Base-by-base conservation (phyloP, 1,140 invertebrate genomes). In the Capitella teleta region DNA sequence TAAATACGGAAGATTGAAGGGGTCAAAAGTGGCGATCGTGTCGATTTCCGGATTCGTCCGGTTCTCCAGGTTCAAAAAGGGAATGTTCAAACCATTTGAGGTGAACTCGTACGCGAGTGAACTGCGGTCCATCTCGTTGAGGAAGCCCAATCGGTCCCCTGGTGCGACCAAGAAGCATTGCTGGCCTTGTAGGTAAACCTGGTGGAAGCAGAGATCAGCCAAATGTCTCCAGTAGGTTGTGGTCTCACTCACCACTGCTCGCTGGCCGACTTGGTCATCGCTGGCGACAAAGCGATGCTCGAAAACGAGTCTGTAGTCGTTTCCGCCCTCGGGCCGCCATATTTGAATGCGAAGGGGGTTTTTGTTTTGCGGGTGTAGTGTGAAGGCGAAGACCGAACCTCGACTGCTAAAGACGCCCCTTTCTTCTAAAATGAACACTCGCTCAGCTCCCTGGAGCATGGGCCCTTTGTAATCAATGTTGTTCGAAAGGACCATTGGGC, bases 391-490 rank as follows among this genome's bases (percentile, higher is more conserved):
- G 21, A 45, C 28, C 19, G 28, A 21, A 25, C 43, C 28, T 21
- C 16, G 10, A 6, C 14, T 1, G 10, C 19, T 19, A 24, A 40
- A 40, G 38, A 45, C 43, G 10, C 10, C 10, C 16, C 10, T 10
- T 24, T 45, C 21, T 8, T 28, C 43, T 16, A 45, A 8, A 26
- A 45, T 21, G 43, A 45, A 45, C 43, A 45, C 43, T 16, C 25
- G 21, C 38, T n/a, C 25, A 6, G 14, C 68, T 18, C 38, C 38
- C 5, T 40, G 6, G 6, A 10, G 19, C 1, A 40, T 40, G 4
- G 38, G 38, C 5, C 38, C 38, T 6, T 40, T 40, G 38, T 40
- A 40, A n/a, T n/a, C n/a, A n/a, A n/a, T n/a, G n/a, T n/a, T n/a
- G n/a, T n/a, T n/a, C n/a, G n/a, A n/a, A n/a, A n/a, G n/a, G n/a